Evolutionary conservation across 2,113 vertebrate genomes (phyloP).

Genomic region (Rhynchomys soricoides): DNA sequence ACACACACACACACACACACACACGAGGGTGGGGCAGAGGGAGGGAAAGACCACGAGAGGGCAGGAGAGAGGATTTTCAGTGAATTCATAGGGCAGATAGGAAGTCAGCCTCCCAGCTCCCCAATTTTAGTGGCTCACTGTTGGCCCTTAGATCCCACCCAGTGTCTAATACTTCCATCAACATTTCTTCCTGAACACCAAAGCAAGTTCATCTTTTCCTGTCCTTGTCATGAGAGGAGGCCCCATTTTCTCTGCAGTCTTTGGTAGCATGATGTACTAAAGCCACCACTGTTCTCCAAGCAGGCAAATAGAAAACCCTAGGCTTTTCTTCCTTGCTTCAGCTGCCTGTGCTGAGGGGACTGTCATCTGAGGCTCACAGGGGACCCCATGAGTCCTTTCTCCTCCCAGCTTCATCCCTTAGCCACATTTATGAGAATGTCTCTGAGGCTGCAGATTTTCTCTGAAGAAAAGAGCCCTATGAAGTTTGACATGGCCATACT

Average conservation of each 20-base stretch:
- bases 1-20: too few relatives aligned
- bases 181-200: background rate
- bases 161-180: background rate
- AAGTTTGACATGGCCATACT: accelerated
- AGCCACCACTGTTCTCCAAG: background rate
- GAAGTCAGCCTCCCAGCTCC: background rate
- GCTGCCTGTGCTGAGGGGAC: background rate
- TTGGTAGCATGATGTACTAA: background rate
- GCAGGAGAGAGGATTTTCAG: background rate
- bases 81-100: background rate
- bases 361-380: accelerated
- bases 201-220: background rate
- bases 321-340: background rate
- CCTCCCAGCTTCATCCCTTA: too few relatives aligned
- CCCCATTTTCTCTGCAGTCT: background rate
- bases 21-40: background rate
- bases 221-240: background rate
- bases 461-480: background rate
- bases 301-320: background rate
- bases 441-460: background rate
- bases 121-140: background rate
- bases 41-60: background rate
- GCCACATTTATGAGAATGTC: background rate
- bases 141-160: background rate
- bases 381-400: background rate